These are phyloP conservation scores for Hystrix cristata DNA, from an alignment of 2,113 vertebrate species.

Conservation along the genomic window DNA sequence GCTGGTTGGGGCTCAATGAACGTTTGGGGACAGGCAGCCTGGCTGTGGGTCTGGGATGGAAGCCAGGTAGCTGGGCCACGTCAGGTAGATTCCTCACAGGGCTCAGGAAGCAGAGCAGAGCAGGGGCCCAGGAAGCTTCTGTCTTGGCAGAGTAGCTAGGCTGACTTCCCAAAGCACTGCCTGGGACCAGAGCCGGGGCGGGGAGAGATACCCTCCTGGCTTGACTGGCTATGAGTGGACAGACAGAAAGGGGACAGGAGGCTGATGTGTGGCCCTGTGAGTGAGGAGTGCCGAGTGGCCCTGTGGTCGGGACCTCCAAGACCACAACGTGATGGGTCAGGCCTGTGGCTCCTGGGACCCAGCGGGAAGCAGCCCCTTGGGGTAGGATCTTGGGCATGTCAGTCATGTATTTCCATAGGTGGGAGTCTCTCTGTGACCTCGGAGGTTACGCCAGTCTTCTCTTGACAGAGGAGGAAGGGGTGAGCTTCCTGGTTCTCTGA, in stretches of 20 bases:
- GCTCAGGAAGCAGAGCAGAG: not conserved
- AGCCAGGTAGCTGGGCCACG: not conserved
- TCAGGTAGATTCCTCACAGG: not conserved
- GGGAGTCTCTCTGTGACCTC: not conserved
- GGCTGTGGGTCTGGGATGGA: not conserved
- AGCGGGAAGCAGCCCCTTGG: not conserved
- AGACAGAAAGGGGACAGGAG: not conserved
- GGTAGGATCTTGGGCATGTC: not conserved
- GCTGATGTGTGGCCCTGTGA: not conserved
- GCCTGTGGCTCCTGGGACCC: not conserved
- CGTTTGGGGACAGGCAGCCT: slow-evolving; percentile 39
- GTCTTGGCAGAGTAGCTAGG: not conserved
- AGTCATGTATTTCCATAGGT: not conserved
- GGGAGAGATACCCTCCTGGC: fast-evolving
- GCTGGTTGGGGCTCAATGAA: slow-evolving; percentile 47
- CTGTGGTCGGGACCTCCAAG: not conserved
- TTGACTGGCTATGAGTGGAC: not conserved
- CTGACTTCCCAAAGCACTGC: not conserved
- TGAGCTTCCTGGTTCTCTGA: not conserved
- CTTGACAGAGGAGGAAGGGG: not conserved
- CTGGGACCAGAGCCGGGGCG: not conserved
- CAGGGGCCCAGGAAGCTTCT: not conserved
- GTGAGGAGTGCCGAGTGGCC: not conserved
- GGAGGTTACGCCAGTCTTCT: not conserved
- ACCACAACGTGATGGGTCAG: no score